phyloP scores from a whole-genome alignment of 1,140 invertebrate genomes.

The Polypedilum vanderplanki region DNA sequence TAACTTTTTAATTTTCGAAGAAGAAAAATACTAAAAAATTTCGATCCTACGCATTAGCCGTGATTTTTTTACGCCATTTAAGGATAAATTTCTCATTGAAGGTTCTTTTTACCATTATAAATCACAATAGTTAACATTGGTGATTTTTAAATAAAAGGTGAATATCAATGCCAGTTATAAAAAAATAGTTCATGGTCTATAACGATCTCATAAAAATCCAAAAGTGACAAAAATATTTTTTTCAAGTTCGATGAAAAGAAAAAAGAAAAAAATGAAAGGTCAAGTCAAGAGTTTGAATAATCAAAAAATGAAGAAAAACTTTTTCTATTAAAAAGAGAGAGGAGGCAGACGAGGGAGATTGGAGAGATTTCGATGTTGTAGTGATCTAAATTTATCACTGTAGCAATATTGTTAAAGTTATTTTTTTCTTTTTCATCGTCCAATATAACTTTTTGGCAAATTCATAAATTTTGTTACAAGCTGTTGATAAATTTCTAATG shows the following conservation, averaged over 20 bases:
- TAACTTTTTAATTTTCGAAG: background rate
- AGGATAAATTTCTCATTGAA: background rate
- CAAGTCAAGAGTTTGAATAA: background rate
- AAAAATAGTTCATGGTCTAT: background rate
- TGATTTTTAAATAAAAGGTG: background rate
- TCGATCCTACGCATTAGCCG: background rate
- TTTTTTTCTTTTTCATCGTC: background rate
- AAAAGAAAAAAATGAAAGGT: background rate
- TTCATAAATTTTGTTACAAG: no score
- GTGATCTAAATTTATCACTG: constrained; percentile 23
- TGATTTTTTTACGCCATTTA: constrained; percentile 13
- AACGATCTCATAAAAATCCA: background rate
- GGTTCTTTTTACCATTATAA: background rate
- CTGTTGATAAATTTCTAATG: no score
- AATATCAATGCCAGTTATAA: background rate
- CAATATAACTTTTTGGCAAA: no score
- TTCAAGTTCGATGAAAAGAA: background rate
- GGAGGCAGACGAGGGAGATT: background rate
- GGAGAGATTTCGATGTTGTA: constrained; percentile 12
- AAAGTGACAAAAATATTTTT: background rate
- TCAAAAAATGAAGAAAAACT: background rate
- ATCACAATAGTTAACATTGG: background rate
- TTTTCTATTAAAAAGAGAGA: background rate
- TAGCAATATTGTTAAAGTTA: constrained; percentile 16
- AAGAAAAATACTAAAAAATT: background rate